These are phyloP conservation scores for Irena cyanogastra DNA, from an alignment of 2,113 vertebrate genomes.

Conservation along the genomic window DNA sequence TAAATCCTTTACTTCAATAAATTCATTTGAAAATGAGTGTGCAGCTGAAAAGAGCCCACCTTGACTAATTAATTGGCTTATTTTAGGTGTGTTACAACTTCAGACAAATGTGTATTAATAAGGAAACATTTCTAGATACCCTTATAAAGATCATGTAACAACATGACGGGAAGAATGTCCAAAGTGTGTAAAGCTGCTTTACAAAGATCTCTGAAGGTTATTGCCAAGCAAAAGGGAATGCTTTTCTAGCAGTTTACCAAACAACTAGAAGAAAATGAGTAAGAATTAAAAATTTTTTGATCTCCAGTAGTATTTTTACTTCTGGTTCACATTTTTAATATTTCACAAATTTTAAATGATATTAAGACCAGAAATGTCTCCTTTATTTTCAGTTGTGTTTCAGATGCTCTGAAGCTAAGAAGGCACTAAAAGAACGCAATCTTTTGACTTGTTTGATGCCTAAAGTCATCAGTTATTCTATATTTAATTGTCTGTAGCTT, in stretches of 20 bases:
- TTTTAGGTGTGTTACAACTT: neutral
- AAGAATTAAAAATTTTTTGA: neutral
- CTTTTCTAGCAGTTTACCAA: neutral
- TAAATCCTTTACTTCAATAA: constrained; percentile 80
- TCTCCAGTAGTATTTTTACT: neutral
- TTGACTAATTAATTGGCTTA: constrained; percentile 18
- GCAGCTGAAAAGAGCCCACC: constrained; percentile 42
- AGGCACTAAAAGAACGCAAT: neutral
- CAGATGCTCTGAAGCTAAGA: neutral
- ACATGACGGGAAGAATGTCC: neutral
- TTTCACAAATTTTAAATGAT: neutral
- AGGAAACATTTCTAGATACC: neutral
- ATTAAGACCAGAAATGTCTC: neutral
- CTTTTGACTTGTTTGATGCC: constrained; percentile 13
- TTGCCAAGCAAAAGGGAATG: neutral
- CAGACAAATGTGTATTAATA: neutral
- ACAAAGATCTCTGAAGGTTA: neutral
- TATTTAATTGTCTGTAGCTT: constrained; percentile 43
- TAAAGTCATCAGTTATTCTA: constrained; percentile 18
- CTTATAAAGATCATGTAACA: neutral
- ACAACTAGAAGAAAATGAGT: neutral
- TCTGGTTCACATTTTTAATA: neutral
- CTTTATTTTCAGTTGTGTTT: constrained; percentile 14
- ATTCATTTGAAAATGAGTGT: constrained; percentile 71
- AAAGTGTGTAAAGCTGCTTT: neutral